Evolutionary conservation across 2,797 vertebrate genomes (phyloP).

Genomic region (Vipera latastei): DNA sequence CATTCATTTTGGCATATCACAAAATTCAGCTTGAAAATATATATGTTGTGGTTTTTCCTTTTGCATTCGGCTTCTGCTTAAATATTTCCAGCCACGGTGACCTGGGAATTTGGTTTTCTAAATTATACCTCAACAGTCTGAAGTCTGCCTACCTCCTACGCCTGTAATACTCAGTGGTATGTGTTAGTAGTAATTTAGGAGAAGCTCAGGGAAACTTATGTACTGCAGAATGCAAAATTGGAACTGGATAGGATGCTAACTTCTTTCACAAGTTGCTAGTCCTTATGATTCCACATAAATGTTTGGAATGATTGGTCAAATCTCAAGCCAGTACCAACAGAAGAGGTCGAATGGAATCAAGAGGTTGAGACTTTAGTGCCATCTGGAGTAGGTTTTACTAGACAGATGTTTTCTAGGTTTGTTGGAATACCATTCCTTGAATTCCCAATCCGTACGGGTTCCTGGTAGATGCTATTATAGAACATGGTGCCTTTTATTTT

Average conservation of each 20-base stretch:
- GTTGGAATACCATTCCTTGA: background rate
- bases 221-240: background rate
- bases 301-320: background rate
- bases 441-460: background rate
- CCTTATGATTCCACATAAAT: background rate
- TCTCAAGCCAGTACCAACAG: background rate
- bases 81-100: background rate
- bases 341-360: background rate
- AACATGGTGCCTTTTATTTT: background rate
- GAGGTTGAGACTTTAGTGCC: background rate
- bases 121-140: background rate
- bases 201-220: background rate
- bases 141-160: background rate
- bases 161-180: background rate
- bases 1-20: background rate
- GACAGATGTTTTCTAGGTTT: background rate
- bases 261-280: background rate
- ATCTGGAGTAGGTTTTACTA: background rate
- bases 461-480: background rate
- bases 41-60: background rate
- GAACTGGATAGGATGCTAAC: background rate
- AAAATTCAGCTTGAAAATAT: background rate
- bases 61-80: background rate
- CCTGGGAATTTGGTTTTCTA: background rate
- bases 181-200: background rate